A percentile compares a stretch with the other conserved stretches of the same genome.
These are phyloP conservation scores for Leptobrachium ailaonicum DNA, from an alignment of 2,113 vertebrate species.

Conservation along the genomic window DNA sequence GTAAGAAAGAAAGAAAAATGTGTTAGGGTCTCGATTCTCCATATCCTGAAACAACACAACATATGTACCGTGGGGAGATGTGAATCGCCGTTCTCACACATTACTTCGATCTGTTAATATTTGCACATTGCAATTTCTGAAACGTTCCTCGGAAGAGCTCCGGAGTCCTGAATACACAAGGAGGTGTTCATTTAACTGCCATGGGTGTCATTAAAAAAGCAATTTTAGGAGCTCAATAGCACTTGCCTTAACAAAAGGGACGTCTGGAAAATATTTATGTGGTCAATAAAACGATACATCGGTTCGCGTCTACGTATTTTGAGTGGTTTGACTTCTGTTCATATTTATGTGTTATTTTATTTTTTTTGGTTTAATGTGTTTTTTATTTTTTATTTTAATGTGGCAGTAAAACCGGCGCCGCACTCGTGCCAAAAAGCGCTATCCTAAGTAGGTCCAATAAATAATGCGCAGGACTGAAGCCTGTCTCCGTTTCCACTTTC, in stretches of 20 bases:
- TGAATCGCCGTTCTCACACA: not conserved
- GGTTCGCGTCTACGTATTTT: constrained; percentile 35
- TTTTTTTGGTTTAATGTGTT: not conserved
- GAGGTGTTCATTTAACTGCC: constrained; percentile 41
- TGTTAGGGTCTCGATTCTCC: not conserved
- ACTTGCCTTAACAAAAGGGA: constrained; percentile 29
- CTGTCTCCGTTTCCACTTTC: constrained; percentile 14
- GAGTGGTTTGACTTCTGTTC: constrained; percentile 8
- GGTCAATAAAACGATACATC: constrained; percentile 31
- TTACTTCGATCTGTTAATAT: constrained; percentile 5
- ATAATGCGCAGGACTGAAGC: constrained; percentile 15
- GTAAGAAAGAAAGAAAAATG: not conserved
- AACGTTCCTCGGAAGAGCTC: constrained; percentile 23
- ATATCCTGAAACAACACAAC: not conserved
- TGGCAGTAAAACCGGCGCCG: constrained; percentile 29
- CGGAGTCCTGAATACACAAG: constrained; percentile 38
- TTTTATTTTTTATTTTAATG: not conserved
- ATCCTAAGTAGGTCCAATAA: constrained; percentile 35
- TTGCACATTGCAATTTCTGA: constrained; percentile 20
- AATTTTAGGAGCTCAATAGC: constrained; percentile 45
- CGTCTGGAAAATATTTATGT: constrained; percentile 38
- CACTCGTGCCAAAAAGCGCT: constrained; percentile 30
- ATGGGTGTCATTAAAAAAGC: constrained; percentile 48
- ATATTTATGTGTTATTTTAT: constrained; percentile 27
- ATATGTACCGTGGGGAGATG: not conserved